Evolutionary conservation across 2,113 vertebrate species (phyloP).

Genomic region (Platichthys flesus): DNA sequence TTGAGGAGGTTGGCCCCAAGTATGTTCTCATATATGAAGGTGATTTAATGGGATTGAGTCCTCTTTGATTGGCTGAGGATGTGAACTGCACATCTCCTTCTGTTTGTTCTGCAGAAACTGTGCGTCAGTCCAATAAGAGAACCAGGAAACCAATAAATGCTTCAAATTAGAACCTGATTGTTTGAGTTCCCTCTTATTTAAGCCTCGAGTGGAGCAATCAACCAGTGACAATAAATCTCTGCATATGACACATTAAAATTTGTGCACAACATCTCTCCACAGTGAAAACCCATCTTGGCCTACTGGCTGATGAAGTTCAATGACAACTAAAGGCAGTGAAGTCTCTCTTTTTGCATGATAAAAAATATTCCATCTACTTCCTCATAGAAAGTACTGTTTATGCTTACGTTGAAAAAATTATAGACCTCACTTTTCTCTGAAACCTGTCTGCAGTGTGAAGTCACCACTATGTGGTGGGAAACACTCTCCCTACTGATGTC

Average conservation of each 20-base stretch:
- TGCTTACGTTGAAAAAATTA: neutral
- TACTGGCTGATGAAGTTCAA: neutral
- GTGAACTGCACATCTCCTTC: neutral
- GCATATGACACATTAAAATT: neutral
- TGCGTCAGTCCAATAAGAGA: neutral
- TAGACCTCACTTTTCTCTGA: neutral
- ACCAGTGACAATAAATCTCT: neutral
- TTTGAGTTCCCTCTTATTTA: neutral
- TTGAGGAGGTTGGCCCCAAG: neutral
- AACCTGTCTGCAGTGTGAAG: neutral
- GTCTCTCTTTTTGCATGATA: neutral
- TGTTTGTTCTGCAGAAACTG: neutral
- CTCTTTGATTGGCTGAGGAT: neutral
- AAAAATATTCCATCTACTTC: neutral
- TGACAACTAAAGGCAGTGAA: neutral
- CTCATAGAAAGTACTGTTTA: neutral
- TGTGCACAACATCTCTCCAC: neutral
- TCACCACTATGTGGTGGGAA: too few species aligned
- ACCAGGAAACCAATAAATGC: neutral
- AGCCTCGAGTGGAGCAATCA: neutral
- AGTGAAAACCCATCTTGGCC: neutral
- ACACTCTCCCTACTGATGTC: too few species aligned
- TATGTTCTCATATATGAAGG: neutral
- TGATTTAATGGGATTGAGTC: neutral
- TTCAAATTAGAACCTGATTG: neutral